Conservation (phyloP, 2,113 vertebrate species). For the Pituophis catenifer region DNA sequence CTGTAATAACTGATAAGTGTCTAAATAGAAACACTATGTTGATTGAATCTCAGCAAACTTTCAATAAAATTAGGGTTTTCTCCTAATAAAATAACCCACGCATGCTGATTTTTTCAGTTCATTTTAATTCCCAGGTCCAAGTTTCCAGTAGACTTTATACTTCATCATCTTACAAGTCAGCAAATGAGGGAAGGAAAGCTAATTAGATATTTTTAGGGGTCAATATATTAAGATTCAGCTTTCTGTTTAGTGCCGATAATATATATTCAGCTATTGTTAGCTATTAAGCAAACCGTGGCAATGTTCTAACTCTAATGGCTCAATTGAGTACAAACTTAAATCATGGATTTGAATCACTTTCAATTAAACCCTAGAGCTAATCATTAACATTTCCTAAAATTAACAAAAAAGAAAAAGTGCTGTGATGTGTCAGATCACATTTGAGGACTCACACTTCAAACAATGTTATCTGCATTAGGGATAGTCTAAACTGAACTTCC, state of each 20-base stretch:
- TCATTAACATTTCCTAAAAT: constrained; percentile 21
- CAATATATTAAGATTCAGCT: constrained; percentile 12
- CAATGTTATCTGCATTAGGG: not conserved
- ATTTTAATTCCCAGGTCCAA: not conserved
- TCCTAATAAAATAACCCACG: not conserved
- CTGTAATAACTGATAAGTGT: not conserved
- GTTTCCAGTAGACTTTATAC: constrained; percentile 3
- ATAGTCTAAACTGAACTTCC: not conserved
- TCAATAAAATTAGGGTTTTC: not conserved
- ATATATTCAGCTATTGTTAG: constrained; percentile 18
- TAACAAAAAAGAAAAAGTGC: not conserved
- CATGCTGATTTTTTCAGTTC: not conserved
- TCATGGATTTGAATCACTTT: constrained; percentile 15
- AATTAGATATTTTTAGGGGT: constrained; percentile 3
- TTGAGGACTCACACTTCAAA: not conserved
- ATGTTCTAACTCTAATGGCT: constrained; percentile 5
- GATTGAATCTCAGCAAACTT: constrained; percentile 2
- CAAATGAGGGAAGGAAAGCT: constrained; percentile 2
- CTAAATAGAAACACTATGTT: not conserved
- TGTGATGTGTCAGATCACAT: not conserved
- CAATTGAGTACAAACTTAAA: constrained; percentile 9
- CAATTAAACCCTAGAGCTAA: constrained; percentile 27
- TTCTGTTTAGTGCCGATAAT: constrained; percentile 6
- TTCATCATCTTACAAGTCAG: not conserved
- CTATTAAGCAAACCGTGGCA: constrained; percentile 13